phyloP scores from a whole-genome alignment of 2,797 vertebrate genomes.

The Graptemys geographica region DNA sequence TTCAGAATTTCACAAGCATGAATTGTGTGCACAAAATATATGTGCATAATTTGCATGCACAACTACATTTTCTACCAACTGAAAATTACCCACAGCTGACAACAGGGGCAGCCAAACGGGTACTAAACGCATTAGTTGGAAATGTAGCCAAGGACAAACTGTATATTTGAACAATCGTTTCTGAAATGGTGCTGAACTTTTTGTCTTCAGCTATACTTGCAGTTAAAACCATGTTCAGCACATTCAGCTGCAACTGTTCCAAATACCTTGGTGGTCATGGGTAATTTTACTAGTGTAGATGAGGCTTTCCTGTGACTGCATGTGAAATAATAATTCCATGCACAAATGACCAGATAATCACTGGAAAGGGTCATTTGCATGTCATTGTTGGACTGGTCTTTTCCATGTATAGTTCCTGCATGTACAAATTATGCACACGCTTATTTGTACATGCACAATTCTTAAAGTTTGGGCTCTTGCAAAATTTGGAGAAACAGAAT shows the following conservation, averaged over 20 bases:
- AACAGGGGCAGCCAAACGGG: background rate
- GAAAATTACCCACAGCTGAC: background rate
- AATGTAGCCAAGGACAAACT: background rate
- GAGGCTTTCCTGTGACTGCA: background rate
- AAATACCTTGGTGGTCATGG: background rate
- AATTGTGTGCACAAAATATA: background rate
- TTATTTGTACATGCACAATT: rapidly evolving
- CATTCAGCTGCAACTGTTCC: background rate
- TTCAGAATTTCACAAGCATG: background rate
- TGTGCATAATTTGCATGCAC: background rate
- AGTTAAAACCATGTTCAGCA: background rate
- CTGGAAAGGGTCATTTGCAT: background rate
- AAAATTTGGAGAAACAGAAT: background rate
- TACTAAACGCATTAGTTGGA: background rate
- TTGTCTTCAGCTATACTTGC: background rate
- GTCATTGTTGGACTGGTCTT: rapidly evolving
- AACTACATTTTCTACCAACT: background rate
- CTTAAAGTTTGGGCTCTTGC: background rate
- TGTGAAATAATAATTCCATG: background rate
- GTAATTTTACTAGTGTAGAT: background rate
- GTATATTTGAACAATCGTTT: background rate
- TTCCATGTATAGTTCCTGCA: rapidly evolving
- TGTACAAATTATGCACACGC: background rate
- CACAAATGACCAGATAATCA: background rate
- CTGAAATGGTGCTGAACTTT: background rate